Evolutionary conservation across 2,888 invertebrate genomes (phyloP), one percentile per base, ranked within the genome.

Genomic region (Platycheirus albimanus): DNA sequence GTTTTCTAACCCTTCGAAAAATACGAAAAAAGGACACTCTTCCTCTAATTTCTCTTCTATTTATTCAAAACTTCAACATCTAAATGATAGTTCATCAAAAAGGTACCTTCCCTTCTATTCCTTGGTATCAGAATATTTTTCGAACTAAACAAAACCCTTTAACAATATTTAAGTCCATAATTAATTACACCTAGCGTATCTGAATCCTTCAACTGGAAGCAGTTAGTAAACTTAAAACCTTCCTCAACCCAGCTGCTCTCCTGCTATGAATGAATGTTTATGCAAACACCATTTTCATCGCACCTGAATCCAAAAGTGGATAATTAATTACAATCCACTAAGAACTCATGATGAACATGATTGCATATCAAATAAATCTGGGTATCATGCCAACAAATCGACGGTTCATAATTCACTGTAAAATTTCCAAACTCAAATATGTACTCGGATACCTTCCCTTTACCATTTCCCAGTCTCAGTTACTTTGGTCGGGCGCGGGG

Each of bases 301-400:
- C 74, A 79, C 74, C 78, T 79, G 78, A 72, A 38, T 67, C 52
- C 72, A 38, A 51, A 45, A 66, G 61, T 58, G 63, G 75, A 79
- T 79, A 63, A 79, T 79, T 79, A 79, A 79, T 79, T 79, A 79
- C 51, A 66, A 74, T 63, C 47, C 45, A 47, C 63, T 61, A 69
- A 69, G 69, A 63, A 61, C 79, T 69, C 66, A 49, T 75, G 75
- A 79, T 75, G 75, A 69, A 79, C 75, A 79, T 49, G 79, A 79
- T 75, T 69, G 63, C 79, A 79, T 49, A 63, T 67, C 69, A 61
- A 79, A 69, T 79, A 74, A 75, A 74, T 75, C 74, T 33, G 47
- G 49, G 69, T 75, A 79, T 79, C 74, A 69, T 75, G 75, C 75
- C 64, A 79, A 69, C 75, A 79, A 79, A 79, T 75, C 79, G 79